Evolutionary conservation across 2,888 invertebrate species (phyloP).

Genomic region (Leptopilina myrica): DNA sequence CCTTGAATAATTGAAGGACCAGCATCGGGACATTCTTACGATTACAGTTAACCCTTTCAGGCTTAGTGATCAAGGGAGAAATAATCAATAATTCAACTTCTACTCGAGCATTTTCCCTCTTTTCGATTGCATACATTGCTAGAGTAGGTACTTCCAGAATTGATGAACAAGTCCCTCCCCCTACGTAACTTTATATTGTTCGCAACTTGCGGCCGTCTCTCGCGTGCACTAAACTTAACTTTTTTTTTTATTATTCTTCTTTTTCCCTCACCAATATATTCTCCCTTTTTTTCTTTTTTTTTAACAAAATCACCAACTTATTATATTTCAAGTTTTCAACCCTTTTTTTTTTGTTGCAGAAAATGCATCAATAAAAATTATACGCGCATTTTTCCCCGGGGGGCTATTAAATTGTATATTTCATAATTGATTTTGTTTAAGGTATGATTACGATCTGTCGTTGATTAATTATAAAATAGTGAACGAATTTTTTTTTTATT

Average conservation of each 20-base stretch:
- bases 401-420: not conserved
- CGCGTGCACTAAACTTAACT: conserved; percentile 21
- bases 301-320: not conserved
- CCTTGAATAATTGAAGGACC: conserved; percentile 69
- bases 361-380: not conserved
- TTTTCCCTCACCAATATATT: not conserved
- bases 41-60: conserved; percentile 68
- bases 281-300: not conserved
- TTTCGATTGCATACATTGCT: conserved; percentile 60
- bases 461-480: not conserved
- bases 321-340: conserved; percentile 2
- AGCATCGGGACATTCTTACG: conserved; percentile 71
- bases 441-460: not conserved
- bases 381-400: not conserved
- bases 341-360: not conserved
- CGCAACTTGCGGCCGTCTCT: conserved; percentile 8
- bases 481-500: not conserved
- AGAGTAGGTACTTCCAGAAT: conserved; percentile 25
- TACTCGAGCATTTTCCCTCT: conserved; percentile 63
- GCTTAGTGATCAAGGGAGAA: conserved; percentile 66
- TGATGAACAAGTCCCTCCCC: conserved; percentile 4
- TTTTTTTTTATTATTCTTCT: not conserved
- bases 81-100: conserved; percentile 67
- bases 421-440: conserved; percentile 8
- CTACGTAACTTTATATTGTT: conserved; percentile 33